Conservation (phyloP, 2,113 vertebrate genomes). For the Triplophysa rosa region DNA sequence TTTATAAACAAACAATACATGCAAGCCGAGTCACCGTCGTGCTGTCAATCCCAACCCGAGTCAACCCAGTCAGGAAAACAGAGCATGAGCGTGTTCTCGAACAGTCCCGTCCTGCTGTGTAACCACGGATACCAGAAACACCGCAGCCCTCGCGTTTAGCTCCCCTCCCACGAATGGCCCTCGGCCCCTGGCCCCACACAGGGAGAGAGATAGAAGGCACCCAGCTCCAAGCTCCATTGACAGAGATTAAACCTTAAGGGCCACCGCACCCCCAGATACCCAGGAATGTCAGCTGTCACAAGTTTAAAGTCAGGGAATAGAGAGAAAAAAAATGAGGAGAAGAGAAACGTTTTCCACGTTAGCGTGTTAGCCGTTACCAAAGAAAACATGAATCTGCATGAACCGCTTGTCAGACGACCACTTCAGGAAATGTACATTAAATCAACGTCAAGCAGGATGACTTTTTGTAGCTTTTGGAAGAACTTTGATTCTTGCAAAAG, state of each 20-base stretch:
- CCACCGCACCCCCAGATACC: slow-evolving; percentile 45
- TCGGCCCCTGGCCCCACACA: slow-evolving; percentile 51
- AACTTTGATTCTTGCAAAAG: not conserved
- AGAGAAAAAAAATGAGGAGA: not conserved
- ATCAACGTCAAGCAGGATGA: not conserved
- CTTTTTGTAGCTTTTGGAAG: slow-evolving; percentile 3
- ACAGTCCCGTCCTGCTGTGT: slow-evolving; percentile 66
- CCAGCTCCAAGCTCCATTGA: slow-evolving; percentile 68
- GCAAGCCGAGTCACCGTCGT: slow-evolving; percentile 32
- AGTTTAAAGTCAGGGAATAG: slow-evolving; percentile 69
- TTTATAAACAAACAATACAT: slow-evolving; percentile 24
- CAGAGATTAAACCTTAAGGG: slow-evolving; percentile 70
- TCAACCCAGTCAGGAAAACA: slow-evolving; percentile 65
- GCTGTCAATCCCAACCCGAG: slow-evolving; percentile 73
- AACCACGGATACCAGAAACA: slow-evolving; percentile 79
- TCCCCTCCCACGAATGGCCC: slow-evolving; percentile 43
- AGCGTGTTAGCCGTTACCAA: not conserved
- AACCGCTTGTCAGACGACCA: slow-evolving; percentile 19
- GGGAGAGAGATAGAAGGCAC: slow-evolving; percentile 61
- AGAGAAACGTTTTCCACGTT: not conserved
- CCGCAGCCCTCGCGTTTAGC: slow-evolving; percentile 64
- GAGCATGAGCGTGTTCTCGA: slow-evolving; percentile 53
- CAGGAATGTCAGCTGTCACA: slow-evolving; percentile 68
- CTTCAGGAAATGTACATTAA: not conserved
- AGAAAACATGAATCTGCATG: slow-evolving; percentile 7